Evolutionary conservation across 2,797 vertebrate species (phyloP), one percentile per base, ranked within the genome.

Genomic region (Ptychobarbus kaznakovi): DNA sequence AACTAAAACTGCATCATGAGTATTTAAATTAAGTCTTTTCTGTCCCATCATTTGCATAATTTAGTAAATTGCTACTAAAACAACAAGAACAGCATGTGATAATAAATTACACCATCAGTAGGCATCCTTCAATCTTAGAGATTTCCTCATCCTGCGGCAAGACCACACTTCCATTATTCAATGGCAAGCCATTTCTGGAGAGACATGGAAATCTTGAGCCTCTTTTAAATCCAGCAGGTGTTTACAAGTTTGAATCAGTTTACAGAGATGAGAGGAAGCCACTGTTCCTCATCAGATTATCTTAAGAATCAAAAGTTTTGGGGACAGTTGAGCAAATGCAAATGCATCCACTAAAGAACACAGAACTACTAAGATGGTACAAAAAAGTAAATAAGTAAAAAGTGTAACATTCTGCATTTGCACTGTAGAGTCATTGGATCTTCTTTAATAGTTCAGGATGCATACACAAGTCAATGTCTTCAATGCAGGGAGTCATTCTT

Each of bases 141-240:
- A 75, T 6, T 46, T 20, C 15, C 75, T 78, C 51, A 0, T 56
- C 20, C 38, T 38, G 63, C 49, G 42, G 58, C 76, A 42, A 49
- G 49, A 56, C 15, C 28, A 53, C 32, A 32, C 32, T 32, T 32
- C 32, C 32, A 32, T 32, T 32, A 32, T 32, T 32, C 32, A 32
- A 32, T 32, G 32, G 32, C 32, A 32, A 32, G 32, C 32, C 44
- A 38, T 53, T 69, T 68, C 44, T 69, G 44, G 20, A 69, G 46
- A 40, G 80, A 81, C 56, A 28, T 32, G n/a, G 15, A 79, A 22
- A 42, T 69, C 12, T 8, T 84, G 51, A 78, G 49, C 63, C 49
- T 69, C 63, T 12, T 40, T 69, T 84, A 78, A 32, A 53, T n/a
- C 73, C 66, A 72, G 38, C 65, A 72, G 18, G 20, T 80, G 75